These are phyloP conservation scores for Indri indri DNA, from an alignment of 2,113 vertebrate species.

Conservation along the genomic window DNA sequence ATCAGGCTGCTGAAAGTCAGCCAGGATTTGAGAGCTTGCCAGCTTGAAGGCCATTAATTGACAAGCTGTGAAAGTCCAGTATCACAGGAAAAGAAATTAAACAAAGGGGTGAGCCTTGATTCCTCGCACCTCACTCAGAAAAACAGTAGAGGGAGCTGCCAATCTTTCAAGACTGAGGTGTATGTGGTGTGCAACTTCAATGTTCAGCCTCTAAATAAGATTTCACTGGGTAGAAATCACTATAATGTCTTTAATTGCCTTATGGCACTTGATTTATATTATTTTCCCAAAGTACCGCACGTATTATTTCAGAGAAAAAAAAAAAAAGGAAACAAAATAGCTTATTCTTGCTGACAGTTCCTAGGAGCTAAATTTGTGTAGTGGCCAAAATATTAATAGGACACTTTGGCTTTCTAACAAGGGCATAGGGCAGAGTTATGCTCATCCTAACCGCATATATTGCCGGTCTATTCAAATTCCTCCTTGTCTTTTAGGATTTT, in stretches of 20 bases:
- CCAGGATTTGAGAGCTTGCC: slow-evolving; percentile 70
- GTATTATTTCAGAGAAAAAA: neutral
- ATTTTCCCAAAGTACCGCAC: neutral
- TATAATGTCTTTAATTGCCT: neutral
- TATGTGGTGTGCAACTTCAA: neutral
- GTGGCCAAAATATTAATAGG: neutral
- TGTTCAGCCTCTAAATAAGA: neutral
- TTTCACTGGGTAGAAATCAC: neutral
- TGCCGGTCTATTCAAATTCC: neutral
- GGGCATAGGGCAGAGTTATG: neutral
- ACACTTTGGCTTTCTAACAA: neutral
- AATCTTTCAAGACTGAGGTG: slow-evolving; percentile 74
- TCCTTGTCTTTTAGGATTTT: neutral
- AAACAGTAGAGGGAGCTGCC: slow-evolving; percentile 85
- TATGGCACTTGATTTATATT: neutral
- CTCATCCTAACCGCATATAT: neutral
- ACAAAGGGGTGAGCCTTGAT: slow-evolving; percentile 42
- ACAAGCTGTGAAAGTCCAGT: slow-evolving; percentile 59
- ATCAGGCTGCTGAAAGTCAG: slow-evolving; percentile 68
- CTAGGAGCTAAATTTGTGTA: neutral
- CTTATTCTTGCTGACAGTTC: neutral
- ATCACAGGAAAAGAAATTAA: slow-evolving; percentile 46
- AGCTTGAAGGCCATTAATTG: slow-evolving; percentile 77
- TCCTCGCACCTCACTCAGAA: slow-evolving; percentile 26
- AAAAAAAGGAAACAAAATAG: neutral